These are phyloP conservation scores for Chinchilla lanigera DNA, from an alignment of 2,113 vertebrate genomes.

Conservation along the genomic window DNA sequence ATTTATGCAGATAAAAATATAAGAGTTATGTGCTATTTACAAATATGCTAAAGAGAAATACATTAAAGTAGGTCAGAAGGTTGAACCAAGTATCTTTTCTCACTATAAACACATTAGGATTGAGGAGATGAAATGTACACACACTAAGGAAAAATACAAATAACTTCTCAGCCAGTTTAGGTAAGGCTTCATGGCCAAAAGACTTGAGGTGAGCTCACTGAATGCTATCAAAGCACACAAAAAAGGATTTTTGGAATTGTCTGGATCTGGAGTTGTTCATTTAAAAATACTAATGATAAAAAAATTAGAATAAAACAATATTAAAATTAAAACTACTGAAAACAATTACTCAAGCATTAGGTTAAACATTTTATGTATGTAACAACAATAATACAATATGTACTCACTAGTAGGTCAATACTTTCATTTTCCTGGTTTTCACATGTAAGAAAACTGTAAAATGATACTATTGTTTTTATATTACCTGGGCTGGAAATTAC, in stretches of 20 bases:
- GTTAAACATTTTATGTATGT: not conserved
- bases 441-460: not conserved
- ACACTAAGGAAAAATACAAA: slow-evolving; percentile 46
- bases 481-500: not conserved
- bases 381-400: not conserved
- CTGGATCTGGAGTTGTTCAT: not conserved
- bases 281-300: not conserved
- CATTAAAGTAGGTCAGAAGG: not conserved
- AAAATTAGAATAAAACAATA: slow-evolving; percentile 18
- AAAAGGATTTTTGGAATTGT: not conserved
- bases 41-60: not conserved
- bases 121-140: not conserved
- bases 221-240: not conserved
- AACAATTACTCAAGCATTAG: not conserved
- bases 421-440: not conserved
- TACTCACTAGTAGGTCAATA: not conserved
- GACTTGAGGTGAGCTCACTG: not conserved
- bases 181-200: not conserved
- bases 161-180: slow-evolving; percentile 3
- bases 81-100: not conserved
- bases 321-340: slow-evolving; percentile 11
- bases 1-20: not conserved
- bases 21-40: not conserved
- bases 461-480: not conserved
- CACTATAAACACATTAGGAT: not conserved